Base-by-base conservation (phyloP, 2,888 invertebrate species). In the Chaetogeoica ovagalla region DNA sequence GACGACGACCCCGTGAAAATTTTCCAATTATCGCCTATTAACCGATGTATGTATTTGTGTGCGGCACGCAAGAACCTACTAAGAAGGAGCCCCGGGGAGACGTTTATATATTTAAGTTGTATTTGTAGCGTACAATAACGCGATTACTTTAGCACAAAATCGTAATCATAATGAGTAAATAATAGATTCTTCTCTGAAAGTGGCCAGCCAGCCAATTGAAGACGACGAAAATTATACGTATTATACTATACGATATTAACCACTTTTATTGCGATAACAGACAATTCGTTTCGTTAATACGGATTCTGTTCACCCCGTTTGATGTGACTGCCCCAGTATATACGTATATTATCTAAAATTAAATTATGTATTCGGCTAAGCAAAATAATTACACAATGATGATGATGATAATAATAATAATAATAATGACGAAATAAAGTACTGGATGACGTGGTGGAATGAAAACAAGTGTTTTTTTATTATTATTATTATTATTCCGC, bases 291-390 rank as follows among this genome's bases (percentile, higher is more conserved):
- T 21, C 21, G 21, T 52, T 73, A 55, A 63, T 63, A n/a, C 23
- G 23, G 23, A 52, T 63, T 23, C 23, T 73, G 19, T 72, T 63
- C 55, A 63, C 52, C 30, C n/a, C 21, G 73, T 73, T 73, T 73
- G 63, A 73, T 73, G 73, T 63, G 8, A 52, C 52, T 52, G 69
- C 43, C n/a, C n/a, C n/a, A 30, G 30, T 30, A 30, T n/a, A n/a
- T n/a, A n/a, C n/a, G 4, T 23, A 73, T 73, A 63, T 37, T 63
- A 5, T 37, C 63, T 37, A 62, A 73, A 73, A 73, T 52, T n/a
- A n/a, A 63, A 55, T 73, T 73, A 73, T 21, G 52, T 21, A 52
- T 73, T 48, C 72, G 30, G 48, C 72, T 52, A 62, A 62, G 72
- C 48, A 73, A 73, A 73, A 73, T 30, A 73, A 73, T 72, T 60